These are phyloP conservation scores for Porphyrio hochstetteri DNA, from an alignment of 2,113 vertebrate genomes.

Conservation along the genomic window DNA sequence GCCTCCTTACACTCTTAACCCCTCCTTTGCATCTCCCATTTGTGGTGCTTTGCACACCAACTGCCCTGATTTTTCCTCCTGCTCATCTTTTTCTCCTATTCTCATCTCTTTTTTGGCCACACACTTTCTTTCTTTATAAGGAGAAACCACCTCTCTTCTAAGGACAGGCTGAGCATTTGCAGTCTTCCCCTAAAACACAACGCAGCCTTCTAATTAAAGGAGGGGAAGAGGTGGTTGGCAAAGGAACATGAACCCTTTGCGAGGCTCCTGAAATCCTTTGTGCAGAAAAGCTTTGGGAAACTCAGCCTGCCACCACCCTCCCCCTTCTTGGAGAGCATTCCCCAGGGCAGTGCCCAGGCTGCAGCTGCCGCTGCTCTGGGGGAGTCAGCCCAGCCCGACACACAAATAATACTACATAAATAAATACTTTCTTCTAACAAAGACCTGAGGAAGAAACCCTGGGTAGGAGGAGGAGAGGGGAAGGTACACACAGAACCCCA, in stretches of 20 bases:
- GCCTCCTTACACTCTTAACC: not conserved
- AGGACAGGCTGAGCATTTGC: not conserved
- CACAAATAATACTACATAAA: constrained; percentile 46
- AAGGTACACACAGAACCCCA: not conserved
- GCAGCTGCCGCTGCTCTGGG: constrained; percentile 51
- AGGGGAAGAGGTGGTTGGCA: not conserved
- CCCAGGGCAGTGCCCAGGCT: constrained; percentile 58
- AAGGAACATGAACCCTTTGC: not conserved
- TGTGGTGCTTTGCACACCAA: not conserved
- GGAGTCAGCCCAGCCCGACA: constrained; percentile 44
- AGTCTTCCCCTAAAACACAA: not conserved
- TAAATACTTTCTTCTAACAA: constrained; percentile 43
- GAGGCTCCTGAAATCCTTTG: constrained; percentile 32
- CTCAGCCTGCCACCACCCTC: constrained; percentile 13
- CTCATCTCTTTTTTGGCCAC: not conserved
- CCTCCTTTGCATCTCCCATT: not conserved
- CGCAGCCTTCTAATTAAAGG: not conserved
- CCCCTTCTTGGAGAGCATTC: constrained; percentile 21
- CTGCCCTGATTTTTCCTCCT: not conserved
- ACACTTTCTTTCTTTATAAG: not conserved
- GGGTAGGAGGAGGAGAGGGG: not conserved
- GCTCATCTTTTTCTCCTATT: not conserved
- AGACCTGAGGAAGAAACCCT: constrained; percentile 23
- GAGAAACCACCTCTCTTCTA: not conserved
- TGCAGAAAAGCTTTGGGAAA: constrained; percentile 39